Conservation (phyloP, 1,140 invertebrate species). For the Aphelenchoides avenae region DNA sequence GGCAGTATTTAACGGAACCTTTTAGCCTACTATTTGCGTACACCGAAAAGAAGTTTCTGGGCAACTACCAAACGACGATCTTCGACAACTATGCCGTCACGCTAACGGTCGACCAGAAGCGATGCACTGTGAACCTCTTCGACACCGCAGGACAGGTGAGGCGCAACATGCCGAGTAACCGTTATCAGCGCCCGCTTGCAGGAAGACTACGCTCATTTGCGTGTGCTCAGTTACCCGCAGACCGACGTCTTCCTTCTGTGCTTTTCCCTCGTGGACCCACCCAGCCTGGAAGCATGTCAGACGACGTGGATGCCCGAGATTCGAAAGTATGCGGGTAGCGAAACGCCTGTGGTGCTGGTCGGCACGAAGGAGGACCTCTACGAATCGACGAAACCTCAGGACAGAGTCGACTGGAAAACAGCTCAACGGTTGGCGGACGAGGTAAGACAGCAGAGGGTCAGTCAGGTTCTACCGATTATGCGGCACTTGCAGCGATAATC, state of each 20-base stretch:
- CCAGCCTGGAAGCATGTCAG: conserved; percentile 8
- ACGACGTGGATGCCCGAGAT: conserved; percentile 24
- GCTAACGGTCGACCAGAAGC: conserved; percentile 15
- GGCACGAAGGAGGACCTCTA: conserved; percentile 19
- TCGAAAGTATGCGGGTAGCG: conserved; percentile 10
- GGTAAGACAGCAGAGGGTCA: conserved; percentile 1
- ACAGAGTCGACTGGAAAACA: conserved; percentile 17
- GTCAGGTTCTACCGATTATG: background rate
- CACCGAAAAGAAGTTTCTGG: conserved; percentile 17
- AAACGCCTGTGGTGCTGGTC: conserved; percentile 13
- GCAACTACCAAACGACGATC: conserved; percentile 26
- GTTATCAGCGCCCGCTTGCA: conserved; percentile 1
- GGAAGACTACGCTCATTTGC: conserved; percentile 26
- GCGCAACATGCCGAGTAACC: no score
- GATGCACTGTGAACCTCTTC: conserved; percentile 25
- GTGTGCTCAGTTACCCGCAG: conserved; percentile 22
- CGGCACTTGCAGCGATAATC: background rate
- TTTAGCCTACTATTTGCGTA: conserved; percentile 22
- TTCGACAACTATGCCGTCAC: conserved; percentile 25
- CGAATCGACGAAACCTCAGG: background rate
- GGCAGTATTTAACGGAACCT: background rate
- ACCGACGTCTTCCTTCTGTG: conserved; percentile 28
- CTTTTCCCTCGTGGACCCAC: conserved; percentile 19
- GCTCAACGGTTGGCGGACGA: conserved; percentile 16
- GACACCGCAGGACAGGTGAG: conserved; percentile 24